Evolutionary conservation across 2,797 vertebrate genomes (phyloP), one percentile per base, ranked within the genome.

Genomic region (Heliangelus exortis): DNA sequence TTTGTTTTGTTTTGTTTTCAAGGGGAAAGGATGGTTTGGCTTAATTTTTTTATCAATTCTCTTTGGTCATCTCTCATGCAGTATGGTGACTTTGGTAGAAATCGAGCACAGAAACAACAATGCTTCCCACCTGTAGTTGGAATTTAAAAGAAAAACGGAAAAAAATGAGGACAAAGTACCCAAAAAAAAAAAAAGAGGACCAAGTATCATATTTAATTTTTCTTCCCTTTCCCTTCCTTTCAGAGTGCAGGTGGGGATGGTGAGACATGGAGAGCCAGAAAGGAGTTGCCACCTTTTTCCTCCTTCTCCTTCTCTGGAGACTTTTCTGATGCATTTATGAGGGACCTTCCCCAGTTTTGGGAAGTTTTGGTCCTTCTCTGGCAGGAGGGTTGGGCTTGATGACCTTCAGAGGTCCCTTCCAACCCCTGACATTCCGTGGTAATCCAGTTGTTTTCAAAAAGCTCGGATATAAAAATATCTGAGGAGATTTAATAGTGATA

Each of bases 201-300:
- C 43, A 90, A 47, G 1, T 68, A 1, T 31, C 13, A 5, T 75
- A 65, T 33, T 43, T 28, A 9, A 1, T 41, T 57, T 72, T 88
- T 43, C 4, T 82, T 82, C 29, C n/a, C 21, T 9, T 57, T 53
- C 7, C 8, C 4, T 61, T 29, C 6, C 21, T 68, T 79, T 68
- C 34, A 51, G 43, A 31, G n/a, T 29, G 16, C 21, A 63, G 23
- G 13, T 0, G 1, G 5, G 10, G 3, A 25, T 1, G 4, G 31
- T 22, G 43, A 12, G 33, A 58, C 58, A 20, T 3, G 3, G 19
- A 34, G 0, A 41, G 4, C 5, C 12, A 12, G 43, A 26, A 51
- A 66, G 58, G 29, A 43, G 6, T 11, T 39, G 4, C 15, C 21
- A 23, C 6, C 3, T 41, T 53, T 66, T 80, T 33, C 15, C 19